Evolutionary conservation across 37 sponge, comb jelly and placozoan genomes (phyloP), one percentile per base, ranked within the genome.

Genomic region (Halisarca cf. caerulea): DNA sequence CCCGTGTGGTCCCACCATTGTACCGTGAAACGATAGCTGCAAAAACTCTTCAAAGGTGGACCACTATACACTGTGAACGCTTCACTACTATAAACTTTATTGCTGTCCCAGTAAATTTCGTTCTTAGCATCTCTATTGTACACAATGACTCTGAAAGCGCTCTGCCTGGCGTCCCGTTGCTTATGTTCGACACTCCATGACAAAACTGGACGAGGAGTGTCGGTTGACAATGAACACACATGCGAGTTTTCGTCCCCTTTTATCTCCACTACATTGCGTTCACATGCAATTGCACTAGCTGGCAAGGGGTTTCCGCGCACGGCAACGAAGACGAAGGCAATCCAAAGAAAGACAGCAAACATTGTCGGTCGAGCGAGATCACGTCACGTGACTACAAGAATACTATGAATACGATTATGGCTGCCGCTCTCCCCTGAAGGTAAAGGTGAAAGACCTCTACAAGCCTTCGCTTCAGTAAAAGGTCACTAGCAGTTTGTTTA

Each of bases 181-280:
- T 45, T 83, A 84, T 92, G 93, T 7, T 57, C 72, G 23, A 86
- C 58, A 25, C 70, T 79, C 93, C 93, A 92, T 24, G 90, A 89
- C 20, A 92, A 60, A 15, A 43, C 61, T 5, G 93, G 93, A 58
- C 23, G 53, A 2, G 58, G 73, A 25, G 32, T 78, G 64, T 89
- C 93, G 2, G 86, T 89, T 0, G 80, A 80, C 11, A 92, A 82
- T 2, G 60, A 40, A 43, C 77, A 74, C 18, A 37, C 41, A 24
- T 4, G 6, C 11, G 5, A 39, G 23, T 3, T n/a, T 43, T 6
- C 2, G 17, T 39, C 36, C n/a, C 5, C 35, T 1, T n/a, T 6
- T 68, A 68, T 7, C 69, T 30, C 33, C 77, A 74, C 77, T 41
- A 74, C 25, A 44, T 74, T 74, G 2, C 45, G 11, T 6, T 74